Evolutionary conservation across 2,888 invertebrate genomes (phyloP).

Genomic region (Eucriotettix oculatus): DNA sequence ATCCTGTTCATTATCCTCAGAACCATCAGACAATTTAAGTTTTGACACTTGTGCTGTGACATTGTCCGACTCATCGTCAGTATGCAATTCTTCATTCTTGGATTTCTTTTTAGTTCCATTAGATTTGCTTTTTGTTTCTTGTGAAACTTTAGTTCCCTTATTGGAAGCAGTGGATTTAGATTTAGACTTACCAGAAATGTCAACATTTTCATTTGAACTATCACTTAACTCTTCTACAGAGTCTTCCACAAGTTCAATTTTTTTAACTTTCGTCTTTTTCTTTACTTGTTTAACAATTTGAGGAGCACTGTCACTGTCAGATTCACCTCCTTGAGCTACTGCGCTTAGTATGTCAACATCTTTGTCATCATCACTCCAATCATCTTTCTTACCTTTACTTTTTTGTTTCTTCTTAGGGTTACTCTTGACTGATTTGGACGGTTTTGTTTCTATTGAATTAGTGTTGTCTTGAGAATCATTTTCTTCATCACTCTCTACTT

Average conservation of each 20-base stretch:
- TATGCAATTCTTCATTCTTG: no score
- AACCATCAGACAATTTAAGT: no score
- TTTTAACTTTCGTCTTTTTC: conserved; percentile 25
- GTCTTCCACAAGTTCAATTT: conserved; percentile 20
- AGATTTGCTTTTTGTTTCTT: no score
- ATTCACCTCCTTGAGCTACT: conserved; percentile 9
- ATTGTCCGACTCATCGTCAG: no score
- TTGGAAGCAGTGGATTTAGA: no score
- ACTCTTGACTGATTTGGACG: neutral
- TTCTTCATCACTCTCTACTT: conserved; percentile 10
- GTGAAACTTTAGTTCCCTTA: no score
- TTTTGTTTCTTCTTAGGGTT: conserved; percentile 5
- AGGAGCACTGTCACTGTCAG: conserved; percentile 14
- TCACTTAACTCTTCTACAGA: conserved; percentile 17
- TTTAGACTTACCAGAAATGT: no score
- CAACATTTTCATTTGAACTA: no score
- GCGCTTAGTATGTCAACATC: conserved; percentile 3
- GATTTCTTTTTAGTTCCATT: no score
- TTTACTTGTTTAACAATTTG: no score
- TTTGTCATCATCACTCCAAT: conserved; percentile 9
- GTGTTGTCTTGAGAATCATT: conserved; percentile 11
- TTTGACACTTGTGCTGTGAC: no score
- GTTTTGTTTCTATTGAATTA: neutral
- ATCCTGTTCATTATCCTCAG: no score
- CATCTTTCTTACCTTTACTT: conserved; percentile 9